A percentile compares a stretch with the other conserved stretches of the same genome.
Evolutionary conservation across 2,888 invertebrate genomes (phyloP).

Genomic region (Maniola hyperantus): DNA sequence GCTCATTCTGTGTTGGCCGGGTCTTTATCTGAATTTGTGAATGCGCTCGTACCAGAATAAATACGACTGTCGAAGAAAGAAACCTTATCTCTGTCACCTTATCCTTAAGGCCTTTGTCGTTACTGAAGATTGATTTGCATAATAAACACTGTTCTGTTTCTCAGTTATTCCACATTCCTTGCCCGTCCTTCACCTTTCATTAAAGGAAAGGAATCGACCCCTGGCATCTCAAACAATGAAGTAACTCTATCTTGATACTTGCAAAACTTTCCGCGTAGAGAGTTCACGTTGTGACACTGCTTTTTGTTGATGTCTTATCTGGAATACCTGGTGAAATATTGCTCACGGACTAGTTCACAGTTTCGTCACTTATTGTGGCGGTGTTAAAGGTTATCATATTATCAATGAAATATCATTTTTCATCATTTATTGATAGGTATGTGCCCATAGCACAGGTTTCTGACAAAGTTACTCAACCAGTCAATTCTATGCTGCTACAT

Average conservation of each 20-base stretch:
- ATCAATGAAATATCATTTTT: constrained; percentile 50
- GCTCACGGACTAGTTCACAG: constrained; percentile 65
- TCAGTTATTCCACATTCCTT: constrained; percentile 60
- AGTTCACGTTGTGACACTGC: constrained; percentile 67
- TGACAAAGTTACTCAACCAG: not conserved
- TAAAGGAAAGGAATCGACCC: constrained; percentile 64
- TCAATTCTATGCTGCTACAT: no score
- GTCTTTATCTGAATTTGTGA: constrained; percentile 33
- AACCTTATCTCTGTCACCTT: constrained; percentile 40
- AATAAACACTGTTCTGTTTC: constrained; percentile 52
- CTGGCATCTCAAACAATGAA: constrained; percentile 63
- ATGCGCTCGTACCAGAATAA: constrained; percentile 36
- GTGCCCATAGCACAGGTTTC: not conserved
- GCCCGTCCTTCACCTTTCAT: constrained; percentile 73
- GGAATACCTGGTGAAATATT: constrained; percentile 64
- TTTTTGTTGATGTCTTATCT: constrained; percentile 73
- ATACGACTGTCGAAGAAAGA: constrained; percentile 37
- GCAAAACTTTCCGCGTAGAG: constrained; percentile 67
- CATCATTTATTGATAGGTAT: not conserved
- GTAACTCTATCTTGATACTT: constrained; percentile 58
- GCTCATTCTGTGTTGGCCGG: constrained; percentile 28
- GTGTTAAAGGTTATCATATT: constrained; percentile 69
- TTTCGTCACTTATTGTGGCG: constrained; percentile 60
- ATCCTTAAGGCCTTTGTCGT: constrained; percentile 43
- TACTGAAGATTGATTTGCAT: constrained; percentile 54